A percentile compares a stretch with the other conserved stretches of the same genome.
These are phyloP conservation scores for Rhyacophila evoluta DNA, from an alignment of 2,888 invertebrate species.

Conservation along the genomic window DNA sequence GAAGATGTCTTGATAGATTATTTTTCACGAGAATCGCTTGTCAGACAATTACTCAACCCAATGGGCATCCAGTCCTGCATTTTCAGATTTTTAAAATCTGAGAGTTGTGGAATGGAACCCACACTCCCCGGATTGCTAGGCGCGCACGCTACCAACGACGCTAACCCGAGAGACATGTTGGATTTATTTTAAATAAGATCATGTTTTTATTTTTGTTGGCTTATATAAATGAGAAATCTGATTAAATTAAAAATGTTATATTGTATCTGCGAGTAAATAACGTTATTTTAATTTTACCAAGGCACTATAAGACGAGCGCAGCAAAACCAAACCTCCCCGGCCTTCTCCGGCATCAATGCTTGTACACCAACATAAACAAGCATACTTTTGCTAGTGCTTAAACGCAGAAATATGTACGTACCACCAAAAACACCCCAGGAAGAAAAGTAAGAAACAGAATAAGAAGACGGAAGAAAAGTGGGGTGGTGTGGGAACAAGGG, in stretches of 20 bases:
- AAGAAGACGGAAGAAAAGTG: conserved; percentile 53
- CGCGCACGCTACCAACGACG: too few species aligned
- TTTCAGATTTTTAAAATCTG: too few species aligned
- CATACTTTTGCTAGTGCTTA: conserved; percentile 54
- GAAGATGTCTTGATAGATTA: too few species aligned
- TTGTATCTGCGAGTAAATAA: not conserved
- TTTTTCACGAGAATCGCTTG: too few species aligned
- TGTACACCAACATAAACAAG: conserved; percentile 54
- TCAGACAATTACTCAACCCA: too few species aligned
- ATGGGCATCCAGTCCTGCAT: too few species aligned
- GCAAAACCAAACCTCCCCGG: conserved; percentile 13
- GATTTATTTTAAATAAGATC: too few species aligned
- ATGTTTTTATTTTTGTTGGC: too few species aligned
- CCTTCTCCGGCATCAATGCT: conserved; percentile 34
- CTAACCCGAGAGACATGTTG: too few species aligned
- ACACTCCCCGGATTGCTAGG: too few species aligned
- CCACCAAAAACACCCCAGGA: conserved; percentile 43
- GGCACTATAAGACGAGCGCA: not conserved
- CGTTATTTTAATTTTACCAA: not conserved
- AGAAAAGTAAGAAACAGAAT: conserved; percentile 42
- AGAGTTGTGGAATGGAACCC: too few species aligned
- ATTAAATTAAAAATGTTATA: not conserved
- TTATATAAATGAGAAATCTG: not conserved
- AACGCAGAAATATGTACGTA: conserved; percentile 55
- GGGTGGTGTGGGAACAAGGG: conserved; percentile 55